These are phyloP conservation scores for Pogonomyrmex barbatus DNA, from an alignment of 1,140 invertebrate genomes.

Conservation along the genomic window DNA sequence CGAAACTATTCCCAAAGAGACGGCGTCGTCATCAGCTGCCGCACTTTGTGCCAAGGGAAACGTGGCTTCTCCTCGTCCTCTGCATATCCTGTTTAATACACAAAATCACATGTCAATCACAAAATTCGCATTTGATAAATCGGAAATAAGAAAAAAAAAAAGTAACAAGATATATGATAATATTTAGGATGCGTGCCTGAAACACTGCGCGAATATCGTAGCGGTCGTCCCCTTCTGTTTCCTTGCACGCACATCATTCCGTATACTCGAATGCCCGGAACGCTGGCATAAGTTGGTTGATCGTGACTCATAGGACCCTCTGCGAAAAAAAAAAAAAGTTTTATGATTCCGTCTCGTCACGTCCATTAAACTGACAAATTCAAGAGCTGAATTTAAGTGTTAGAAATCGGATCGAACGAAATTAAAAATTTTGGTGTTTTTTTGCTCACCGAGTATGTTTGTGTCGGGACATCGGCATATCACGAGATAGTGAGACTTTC, in stretches of 20 bases:
- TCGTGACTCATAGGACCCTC: constrained; percentile 97
- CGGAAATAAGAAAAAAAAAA: background rate
- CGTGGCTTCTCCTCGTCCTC: constrained; percentile 84
- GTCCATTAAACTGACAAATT: background rate
- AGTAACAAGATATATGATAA: background rate
- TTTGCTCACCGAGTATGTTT: constrained; percentile 91
- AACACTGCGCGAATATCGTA: constrained; percentile 86
- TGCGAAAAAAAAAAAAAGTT: constrained; percentile 79
- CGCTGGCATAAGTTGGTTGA: constrained; percentile 96
- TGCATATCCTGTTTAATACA: background rate
- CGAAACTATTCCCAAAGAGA: constrained; percentile 87
- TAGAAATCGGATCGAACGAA: background rate
- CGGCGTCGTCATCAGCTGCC: constrained; percentile 87
- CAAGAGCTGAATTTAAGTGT: background rate
- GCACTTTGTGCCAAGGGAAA: constrained; percentile 91
- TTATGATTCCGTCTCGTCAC: background rate
- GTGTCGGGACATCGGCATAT: constrained; percentile 95
- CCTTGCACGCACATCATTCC: constrained; percentile 96
- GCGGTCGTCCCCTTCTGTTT: constrained; percentile 84
- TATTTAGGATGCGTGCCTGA: constrained; percentile 75
- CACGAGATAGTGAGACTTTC: constrained; percentile 97
- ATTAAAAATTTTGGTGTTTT: background rate
- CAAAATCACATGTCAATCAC: background rate
- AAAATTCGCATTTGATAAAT: constrained; percentile 18
- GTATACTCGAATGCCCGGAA: constrained; percentile 96